phyloP scores from a whole-genome alignment of 2,113 vertebrate genomes.

The Epinephelus fuscoguttatus region DNA sequence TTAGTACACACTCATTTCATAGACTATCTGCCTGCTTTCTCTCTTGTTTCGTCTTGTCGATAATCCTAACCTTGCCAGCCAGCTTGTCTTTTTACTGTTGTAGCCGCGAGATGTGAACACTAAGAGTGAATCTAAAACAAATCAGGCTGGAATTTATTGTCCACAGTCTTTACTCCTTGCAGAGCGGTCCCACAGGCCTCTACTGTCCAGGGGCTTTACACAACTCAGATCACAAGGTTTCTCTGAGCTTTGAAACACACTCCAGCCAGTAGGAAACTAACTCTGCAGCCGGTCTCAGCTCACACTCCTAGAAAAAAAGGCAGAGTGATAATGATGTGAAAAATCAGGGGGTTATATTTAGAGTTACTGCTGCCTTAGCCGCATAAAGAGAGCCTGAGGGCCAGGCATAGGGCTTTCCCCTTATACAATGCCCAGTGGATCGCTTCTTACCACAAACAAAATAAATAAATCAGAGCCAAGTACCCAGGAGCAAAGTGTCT shows the following conservation, averaged over 20 bases:
- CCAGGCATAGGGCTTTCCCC: slow-evolving; percentile 58
- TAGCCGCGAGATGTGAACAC: slow-evolving; percentile 43
- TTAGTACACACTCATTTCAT: slow-evolving; percentile 42
- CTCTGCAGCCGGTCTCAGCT: slow-evolving; percentile 26
- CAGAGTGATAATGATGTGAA: slow-evolving; percentile 53
- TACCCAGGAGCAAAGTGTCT: slow-evolving; percentile 61
- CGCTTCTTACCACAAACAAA: slow-evolving; percentile 63
- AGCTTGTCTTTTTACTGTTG: slow-evolving; percentile 17
- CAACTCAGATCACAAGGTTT: slow-evolving; percentile 35
- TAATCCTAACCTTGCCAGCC: slow-evolving; percentile 35
- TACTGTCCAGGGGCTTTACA: slow-evolving; percentile 39
- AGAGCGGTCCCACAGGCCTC: slow-evolving; percentile 17
- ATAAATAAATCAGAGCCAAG: slow-evolving; percentile 73
- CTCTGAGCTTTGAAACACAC: slow-evolving; percentile 39
- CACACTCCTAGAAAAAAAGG: slow-evolving; percentile 16
- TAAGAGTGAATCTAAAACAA: slow-evolving; percentile 34
- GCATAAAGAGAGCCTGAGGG: slow-evolving; percentile 49
- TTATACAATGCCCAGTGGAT: slow-evolving; percentile 59
- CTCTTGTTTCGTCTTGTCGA: slow-evolving; percentile 12
- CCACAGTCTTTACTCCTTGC: neutral
- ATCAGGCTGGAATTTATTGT: slow-evolving; percentile 19
- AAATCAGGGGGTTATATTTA: slow-evolving; percentile 54
- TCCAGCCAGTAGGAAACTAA: slow-evolving; percentile 42
- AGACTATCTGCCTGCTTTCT: slow-evolving; percentile 31
- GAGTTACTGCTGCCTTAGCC: slow-evolving; percentile 43